Evolutionary conservation across 2,888 invertebrate species (phyloP).

Genomic region (Noctuana brunneofusca): DNA sequence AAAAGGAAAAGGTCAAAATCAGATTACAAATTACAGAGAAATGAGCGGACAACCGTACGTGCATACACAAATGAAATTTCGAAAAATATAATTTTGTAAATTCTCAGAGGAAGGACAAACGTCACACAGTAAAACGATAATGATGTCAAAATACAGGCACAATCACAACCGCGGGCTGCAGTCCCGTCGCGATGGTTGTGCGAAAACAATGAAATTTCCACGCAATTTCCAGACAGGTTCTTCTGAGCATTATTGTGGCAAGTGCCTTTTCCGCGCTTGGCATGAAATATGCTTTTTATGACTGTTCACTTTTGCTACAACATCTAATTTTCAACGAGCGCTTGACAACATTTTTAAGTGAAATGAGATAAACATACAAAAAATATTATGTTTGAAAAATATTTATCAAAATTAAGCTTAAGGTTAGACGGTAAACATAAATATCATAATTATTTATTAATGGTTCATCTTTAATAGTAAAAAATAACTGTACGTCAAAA

Average conservation of each 20-base stretch:
- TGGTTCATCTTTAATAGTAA: too few species aligned
- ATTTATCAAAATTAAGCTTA: too few species aligned
- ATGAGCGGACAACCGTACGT: too few species aligned
- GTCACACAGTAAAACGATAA: not conserved
- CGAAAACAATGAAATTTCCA: slow-evolving; percentile 19
- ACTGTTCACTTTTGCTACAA: not conserved
- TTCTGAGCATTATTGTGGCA: slow-evolving; percentile 8
- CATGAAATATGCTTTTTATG: slow-evolving; percentile 6
- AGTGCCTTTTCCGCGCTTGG: slow-evolving; percentile 2
- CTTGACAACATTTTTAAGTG: not conserved
- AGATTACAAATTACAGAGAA: too few species aligned
- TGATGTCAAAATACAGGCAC: slow-evolving; percentile 2
- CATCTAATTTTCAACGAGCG: not conserved
- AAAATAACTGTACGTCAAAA: too few species aligned
- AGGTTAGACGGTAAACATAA: too few species aligned
- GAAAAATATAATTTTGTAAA: too few species aligned
- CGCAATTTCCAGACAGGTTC: slow-evolving; percentile 15
- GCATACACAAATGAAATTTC: too few species aligned
- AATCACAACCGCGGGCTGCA: slow-evolving; percentile 2
- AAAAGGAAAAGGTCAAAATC: too few species aligned
- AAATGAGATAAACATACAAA: not conserved
- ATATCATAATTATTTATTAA: too few species aligned
- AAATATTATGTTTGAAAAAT: too few species aligned
- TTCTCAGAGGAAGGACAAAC: not conserved
- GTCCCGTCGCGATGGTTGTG: slow-evolving; percentile 10